Evolutionary conservation across 2,888 invertebrate genomes (phyloP).

Genomic region (Thera britannica): DNA sequence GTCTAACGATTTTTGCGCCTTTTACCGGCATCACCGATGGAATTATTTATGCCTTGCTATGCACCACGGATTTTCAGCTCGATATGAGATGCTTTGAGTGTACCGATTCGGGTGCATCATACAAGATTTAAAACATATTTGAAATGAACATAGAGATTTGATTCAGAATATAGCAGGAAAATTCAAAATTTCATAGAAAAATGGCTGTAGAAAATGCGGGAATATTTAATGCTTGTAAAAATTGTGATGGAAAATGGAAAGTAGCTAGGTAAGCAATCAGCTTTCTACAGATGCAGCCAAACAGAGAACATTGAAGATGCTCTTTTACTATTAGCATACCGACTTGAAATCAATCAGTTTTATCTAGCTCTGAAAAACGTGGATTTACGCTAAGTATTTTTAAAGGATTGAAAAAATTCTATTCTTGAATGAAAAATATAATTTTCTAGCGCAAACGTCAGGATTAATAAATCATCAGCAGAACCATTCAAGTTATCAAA

Average conservation of each 20-base stretch:
- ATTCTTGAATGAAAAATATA: constrained; percentile 2
- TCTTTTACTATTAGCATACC: neutral
- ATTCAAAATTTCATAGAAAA: neutral
- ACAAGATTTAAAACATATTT: constrained; percentile 2
- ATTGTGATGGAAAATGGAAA: neutral
- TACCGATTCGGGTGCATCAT: constrained; percentile 2
- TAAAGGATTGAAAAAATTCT: constrained; percentile 3
- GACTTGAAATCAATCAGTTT: neutral
- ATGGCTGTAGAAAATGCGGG: neutral
- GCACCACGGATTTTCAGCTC: constrained; percentile 31
- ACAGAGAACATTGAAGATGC: neutral
- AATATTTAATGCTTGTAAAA: constrained; percentile 10
- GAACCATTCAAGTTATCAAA: constrained; percentile 46
- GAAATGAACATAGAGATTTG: constrained; percentile 2
- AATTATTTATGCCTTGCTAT: constrained; percentile 35
- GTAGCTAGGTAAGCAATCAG: constrained; percentile 14
- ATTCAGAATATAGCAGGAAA: neutral
- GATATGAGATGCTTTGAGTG: constrained; percentile 20
- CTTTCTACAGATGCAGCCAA: neutral
- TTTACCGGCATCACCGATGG: constrained; percentile 46
- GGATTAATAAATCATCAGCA: constrained; percentile 34
- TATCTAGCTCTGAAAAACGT: constrained; percentile 27
- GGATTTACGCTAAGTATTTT: constrained; percentile 18
- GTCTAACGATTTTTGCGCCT: constrained; percentile 68
- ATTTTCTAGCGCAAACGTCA: constrained; percentile 11